Evolutionary conservation across 1,140 invertebrate species (phyloP).

Genomic region (Diabrotica undecimpunctata): DNA sequence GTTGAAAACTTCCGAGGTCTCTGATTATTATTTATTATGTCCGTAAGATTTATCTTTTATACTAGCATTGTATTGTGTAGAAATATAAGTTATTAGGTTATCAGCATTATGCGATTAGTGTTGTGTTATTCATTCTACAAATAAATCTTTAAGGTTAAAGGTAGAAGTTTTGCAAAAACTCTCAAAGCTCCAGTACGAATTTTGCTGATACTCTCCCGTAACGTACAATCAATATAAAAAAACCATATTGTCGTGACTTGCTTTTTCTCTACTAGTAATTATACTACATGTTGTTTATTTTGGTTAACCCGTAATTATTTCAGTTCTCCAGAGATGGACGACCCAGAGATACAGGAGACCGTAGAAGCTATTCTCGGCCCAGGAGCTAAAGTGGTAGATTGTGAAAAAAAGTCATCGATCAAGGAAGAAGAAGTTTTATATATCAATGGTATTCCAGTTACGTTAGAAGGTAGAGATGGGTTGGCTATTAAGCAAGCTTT

Average conservation of each 20-base stretch:
- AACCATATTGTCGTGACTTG: conserved; percentile 17
- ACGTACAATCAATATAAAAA: no score
- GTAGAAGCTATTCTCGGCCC: conserved; percentile 74
- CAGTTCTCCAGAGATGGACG: conserved; percentile 53
- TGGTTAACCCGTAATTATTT: conserved; percentile 12
- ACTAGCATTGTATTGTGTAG: no score
- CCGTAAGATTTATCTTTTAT: no score
- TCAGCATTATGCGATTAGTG: no score
- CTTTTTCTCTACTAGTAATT: conserved; percentile 12
- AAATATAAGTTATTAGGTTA: no score
- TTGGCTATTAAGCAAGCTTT: conserved; percentile 66
- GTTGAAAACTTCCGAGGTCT: no score
- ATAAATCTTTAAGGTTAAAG: no score
- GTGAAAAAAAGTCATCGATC: conserved; percentile 69
- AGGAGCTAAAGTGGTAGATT: conserved; percentile 70
- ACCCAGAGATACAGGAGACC: conserved; percentile 71
- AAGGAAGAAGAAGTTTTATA: conserved; percentile 71
- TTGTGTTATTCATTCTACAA: no score
- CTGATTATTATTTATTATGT: no score
- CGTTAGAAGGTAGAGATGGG: conserved; percentile 66
- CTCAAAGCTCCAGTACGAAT: no score
- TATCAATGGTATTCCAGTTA: conserved; percentile 71
- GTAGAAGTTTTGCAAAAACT: no score
- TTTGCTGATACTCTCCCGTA: no score
- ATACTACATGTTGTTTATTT: conserved; percentile 1